phyloP scores from a whole-genome alignment of 1,140 invertebrate genomes.

The Drosophila kanapiae region DNA sequence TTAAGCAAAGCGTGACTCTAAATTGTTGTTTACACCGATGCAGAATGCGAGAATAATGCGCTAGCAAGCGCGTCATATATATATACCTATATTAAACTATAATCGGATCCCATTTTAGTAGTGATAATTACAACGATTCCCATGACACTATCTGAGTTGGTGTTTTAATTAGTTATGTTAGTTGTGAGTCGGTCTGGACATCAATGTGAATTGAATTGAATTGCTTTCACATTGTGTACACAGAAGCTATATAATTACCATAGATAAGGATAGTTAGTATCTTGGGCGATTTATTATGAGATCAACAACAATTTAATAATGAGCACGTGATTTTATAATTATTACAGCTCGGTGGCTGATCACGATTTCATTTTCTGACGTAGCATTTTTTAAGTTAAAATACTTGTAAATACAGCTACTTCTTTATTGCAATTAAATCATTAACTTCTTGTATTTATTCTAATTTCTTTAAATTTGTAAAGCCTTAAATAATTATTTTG shows the following conservation, averaged over 20 bases:
- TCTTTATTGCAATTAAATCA: no score
- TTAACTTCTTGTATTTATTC: no score
- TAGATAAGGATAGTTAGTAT: not conserved
- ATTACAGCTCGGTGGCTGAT: not conserved
- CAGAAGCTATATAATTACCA: not conserved
- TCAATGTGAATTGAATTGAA: not conserved
- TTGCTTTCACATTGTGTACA: not conserved
- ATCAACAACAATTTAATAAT: not conserved
- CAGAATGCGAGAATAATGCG: slow-evolving; percentile 6
- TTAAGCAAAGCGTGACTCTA: slow-evolving; percentile 60
- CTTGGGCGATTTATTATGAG: not conserved
- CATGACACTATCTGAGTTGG: slow-evolving; percentile 18
- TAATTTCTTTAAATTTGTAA: not conserved
- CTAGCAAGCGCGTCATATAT: slow-evolving; percentile 11
- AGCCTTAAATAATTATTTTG: not conserved
- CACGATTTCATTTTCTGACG: not conserved
- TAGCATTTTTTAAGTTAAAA: not conserved
- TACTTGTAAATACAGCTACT: not conserved
- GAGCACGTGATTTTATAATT: not conserved
- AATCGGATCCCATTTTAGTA: slow-evolving; percentile 47
- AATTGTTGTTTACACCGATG: slow-evolving; percentile 49
- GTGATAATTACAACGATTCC: slow-evolving; percentile 58
- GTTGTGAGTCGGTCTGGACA: not conserved
- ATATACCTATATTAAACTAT: slow-evolving; percentile 8
- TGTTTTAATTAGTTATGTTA: slow-evolving; percentile 35